phyloP scores from a whole-genome alignment of 2,797 vertebrate genomes.

The Enteromius viviparus region DNA sequence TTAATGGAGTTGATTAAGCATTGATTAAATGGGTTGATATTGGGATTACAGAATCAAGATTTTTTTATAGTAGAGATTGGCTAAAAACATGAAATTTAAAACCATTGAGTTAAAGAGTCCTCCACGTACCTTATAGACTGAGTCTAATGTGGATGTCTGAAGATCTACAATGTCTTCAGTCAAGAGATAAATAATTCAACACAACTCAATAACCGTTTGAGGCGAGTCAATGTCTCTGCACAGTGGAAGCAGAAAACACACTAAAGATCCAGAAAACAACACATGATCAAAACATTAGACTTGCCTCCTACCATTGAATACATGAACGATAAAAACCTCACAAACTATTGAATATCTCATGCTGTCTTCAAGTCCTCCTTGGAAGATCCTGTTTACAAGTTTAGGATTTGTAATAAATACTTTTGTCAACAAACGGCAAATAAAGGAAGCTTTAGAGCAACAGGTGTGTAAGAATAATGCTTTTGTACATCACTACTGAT shows the following conservation, averaged over 20 bases:
- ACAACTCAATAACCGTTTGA: neutral
- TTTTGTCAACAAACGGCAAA: neutral
- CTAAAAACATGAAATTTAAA: neutral
- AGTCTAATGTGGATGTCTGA: neutral
- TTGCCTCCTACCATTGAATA: neutral
- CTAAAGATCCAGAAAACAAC: neutral
- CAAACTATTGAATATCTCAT: neutral
- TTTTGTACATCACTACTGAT: neutral
- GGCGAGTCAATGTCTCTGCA: neutral
- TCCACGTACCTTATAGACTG: neutral
- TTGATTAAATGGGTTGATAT: neutral
- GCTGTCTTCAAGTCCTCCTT: neutral
- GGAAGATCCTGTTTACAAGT: neutral
- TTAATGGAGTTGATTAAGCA: no score
- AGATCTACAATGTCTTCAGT: neutral
- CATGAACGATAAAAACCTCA: neutral
- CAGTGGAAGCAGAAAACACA: neutral
- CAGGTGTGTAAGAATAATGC: neutral
- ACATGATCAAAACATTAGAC: neutral
- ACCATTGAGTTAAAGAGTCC: neutral
- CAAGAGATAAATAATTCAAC: conserved; percentile 15
- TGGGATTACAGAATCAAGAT: neutral
- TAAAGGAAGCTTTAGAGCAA: neutral
- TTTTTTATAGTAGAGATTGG: neutral
- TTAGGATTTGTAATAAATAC: neutral